Percentiles rank a stretch among this genome's conserved stretches.
Evolutionary conservation across 2,888 invertebrate genomes (phyloP).

Genomic region (Cephonodes hylas): DNA sequence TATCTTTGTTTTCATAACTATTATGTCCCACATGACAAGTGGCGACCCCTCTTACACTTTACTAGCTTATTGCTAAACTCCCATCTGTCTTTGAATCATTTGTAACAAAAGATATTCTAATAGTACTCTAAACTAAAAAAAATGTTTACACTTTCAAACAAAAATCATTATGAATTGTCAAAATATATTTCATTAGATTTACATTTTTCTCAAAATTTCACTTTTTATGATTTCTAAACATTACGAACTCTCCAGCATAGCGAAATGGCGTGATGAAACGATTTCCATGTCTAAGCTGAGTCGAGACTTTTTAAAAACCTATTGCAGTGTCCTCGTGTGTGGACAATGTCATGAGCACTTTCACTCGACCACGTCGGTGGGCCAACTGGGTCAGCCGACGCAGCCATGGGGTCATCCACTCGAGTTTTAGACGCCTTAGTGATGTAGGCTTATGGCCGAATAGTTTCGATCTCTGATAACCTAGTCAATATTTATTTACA

Average conservation of each 20-base stretch:
- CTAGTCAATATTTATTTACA: background rate
- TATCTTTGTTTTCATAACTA: too few species aligned
- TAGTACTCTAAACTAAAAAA: too few species aligned
- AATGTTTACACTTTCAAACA: too few species aligned
- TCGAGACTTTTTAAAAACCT: background rate
- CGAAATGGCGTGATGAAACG: background rate
- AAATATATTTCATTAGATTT: too few species aligned
- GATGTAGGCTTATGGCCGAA: background rate
- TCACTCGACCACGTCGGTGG: constrained; percentile 11
- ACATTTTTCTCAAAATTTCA: background rate
- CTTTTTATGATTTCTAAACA: background rate
- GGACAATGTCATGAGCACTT: constrained; percentile 12
- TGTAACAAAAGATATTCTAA: too few species aligned
- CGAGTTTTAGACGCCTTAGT: background rate
- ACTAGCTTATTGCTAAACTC: too few species aligned
- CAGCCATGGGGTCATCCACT: background rate
- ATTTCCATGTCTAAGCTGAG: background rate
- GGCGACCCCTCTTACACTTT: too few species aligned
- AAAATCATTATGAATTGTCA: too few species aligned
- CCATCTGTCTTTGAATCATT: too few species aligned
- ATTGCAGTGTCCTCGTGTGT: background rate
- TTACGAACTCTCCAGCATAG: background rate
- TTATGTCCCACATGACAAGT: too few species aligned
- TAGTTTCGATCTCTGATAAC: background rate
- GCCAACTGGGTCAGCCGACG: constrained; percentile 13